phyloP scores from a whole-genome alignment of 2,113 vertebrate genomes.

The Embiotoca jacksoni region DNA sequence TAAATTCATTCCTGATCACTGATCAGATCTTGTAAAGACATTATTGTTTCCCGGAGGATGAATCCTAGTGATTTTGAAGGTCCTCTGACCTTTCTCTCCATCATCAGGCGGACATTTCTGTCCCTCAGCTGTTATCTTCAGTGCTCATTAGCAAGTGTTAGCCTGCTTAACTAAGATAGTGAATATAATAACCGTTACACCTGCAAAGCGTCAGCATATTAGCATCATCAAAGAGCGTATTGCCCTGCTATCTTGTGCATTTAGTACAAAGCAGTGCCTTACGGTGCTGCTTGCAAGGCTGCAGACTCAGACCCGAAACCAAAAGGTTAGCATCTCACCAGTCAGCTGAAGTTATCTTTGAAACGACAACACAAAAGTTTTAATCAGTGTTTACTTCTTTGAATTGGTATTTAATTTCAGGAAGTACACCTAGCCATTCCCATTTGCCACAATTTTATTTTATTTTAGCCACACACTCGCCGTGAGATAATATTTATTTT shows the following conservation, averaged over 20 bases:
- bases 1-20: neutral
- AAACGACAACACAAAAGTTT: constrained; percentile 7
- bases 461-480: neutral
- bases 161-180: neutral
- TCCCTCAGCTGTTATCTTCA: neutral
- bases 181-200: neutral
- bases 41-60: neutral
- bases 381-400: constrained; percentile 4
- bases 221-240: neutral
- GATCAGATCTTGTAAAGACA: neutral
- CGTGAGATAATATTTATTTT: neutral
- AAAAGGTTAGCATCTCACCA: neutral
- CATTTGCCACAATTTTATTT: neutral
- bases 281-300: neutral
- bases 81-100: neutral
- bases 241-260: neutral
- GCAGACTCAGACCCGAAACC: neutral
- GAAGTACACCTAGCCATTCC: constrained; percentile 16
- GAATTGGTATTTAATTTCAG: constrained; percentile 1
- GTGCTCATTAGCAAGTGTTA: neutral
- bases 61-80: neutral
- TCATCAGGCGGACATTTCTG: neutral
- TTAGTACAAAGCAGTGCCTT: neutral
- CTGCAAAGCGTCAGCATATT: neutral
- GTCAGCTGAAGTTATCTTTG: neutral